Base-by-base conservation (phyloP, 2,113 vertebrate species). In the Galbula dea region DNA sequence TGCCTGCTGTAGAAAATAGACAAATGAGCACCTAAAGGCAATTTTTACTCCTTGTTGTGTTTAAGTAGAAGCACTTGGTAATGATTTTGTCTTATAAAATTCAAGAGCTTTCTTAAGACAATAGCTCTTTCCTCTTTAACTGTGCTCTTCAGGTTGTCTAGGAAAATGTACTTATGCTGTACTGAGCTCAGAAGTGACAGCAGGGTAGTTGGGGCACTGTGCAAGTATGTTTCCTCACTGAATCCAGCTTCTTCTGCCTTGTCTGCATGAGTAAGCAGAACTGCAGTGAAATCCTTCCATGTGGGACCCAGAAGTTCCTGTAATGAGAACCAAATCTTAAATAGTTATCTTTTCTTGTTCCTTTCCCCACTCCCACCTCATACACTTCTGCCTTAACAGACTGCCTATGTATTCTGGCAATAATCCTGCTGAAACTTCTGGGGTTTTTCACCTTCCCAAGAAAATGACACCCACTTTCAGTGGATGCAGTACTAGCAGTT, bases 261-360 rank as follows among this genome's bases (percentile, higher is more conserved):
- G 96, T 99, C 98, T 54, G 97, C 95, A 24, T 98, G 98, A 26
- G 98, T 99, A 43, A 99, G 93, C 85, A 99, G 90, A 51, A 99
- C 93, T 52, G 97, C 92, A 29, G 98, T 96, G 81, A 98, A 98
- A 62, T 94, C 91, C 54, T 76, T 97, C 98, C 98, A 99, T 9
- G 92, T 96, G 86, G 98, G 96, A 83, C 98, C 98, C 48, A 98
- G 97, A 87, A 99, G 97, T 89, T 97, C 97, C 98, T 99, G 95
- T 90, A 97, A 94, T 75, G 93, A 73, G 95, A 89, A 69, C 6
- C 74, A 84, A 85, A 83, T 75, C 29, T 95, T 55, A 81, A 76
- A 63, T 92, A 82, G 46, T 69, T 96, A 34, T 58, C 13, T 90
- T 83, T 89, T 43, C 68, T 96, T 94, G 57, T 59, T 92, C 43